These are phyloP conservation scores for Drosophila sp. DNA, from an alignment of 1,140 invertebrate genomes.

Conservation along the genomic window DNA sequence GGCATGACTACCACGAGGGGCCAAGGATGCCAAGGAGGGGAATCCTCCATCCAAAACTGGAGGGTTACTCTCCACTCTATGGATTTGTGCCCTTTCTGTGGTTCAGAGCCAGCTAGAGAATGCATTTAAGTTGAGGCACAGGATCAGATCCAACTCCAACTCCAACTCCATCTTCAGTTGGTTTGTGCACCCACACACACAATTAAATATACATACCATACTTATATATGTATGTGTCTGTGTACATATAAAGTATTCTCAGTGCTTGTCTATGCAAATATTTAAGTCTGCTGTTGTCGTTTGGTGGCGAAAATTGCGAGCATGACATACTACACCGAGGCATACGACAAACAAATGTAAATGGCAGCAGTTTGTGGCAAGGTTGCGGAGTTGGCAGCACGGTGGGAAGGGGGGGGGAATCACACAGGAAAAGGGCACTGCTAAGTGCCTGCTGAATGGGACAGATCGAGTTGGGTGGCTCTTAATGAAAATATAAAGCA, in stretches of 20 bases:
- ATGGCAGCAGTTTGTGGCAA: constrained; percentile 27
- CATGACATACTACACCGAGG: constrained; percentile 66
- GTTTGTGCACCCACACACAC: constrained; percentile 17
- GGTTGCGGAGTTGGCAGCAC: not conserved
- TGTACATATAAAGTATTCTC: constrained; percentile 16
- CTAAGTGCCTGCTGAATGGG: constrained; percentile 18
- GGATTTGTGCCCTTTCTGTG: constrained; percentile 40
- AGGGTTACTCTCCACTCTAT: constrained; percentile 27
- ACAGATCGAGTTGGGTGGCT: not conserved
- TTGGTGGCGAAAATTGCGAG: constrained; percentile 74
- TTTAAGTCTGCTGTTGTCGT: constrained; percentile 76
- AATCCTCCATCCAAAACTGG: not conserved
- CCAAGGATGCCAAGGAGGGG: constrained; percentile 33
- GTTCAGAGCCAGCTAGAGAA: constrained; percentile 22
- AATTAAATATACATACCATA: constrained; percentile 19
- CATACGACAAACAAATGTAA: constrained; percentile 60
- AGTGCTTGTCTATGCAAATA: constrained; percentile 75
- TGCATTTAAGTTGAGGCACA: constrained; percentile 41
- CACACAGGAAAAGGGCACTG: constrained; percentile 17
- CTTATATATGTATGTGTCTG: constrained; percentile 18
- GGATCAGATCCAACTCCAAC: constrained; percentile 8
- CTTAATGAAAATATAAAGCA: constrained; percentile 60
- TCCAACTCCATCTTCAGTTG: constrained; percentile 16
- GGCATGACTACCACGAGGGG: constrained; percentile 51
- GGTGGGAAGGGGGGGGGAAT: not conserved